Conservation (phyloP, 2,888 invertebrate genomes). For the Clepsis dumicolana region DNA sequence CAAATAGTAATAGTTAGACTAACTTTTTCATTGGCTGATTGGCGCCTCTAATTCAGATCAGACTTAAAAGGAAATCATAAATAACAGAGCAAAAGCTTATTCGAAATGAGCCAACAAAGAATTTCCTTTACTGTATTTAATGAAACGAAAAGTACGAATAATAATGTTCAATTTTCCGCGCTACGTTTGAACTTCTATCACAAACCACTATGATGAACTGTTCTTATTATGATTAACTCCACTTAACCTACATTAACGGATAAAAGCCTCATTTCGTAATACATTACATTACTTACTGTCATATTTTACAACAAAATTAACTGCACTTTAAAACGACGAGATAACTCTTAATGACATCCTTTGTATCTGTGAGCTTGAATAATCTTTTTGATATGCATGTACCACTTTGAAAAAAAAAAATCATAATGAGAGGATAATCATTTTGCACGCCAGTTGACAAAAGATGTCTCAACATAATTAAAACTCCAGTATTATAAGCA, state of each 20-base stretch:
- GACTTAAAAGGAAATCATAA: not conserved
- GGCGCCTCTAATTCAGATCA: not conserved
- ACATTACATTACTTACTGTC: conserved; percentile 34
- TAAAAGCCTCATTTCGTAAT: conserved; percentile 47
- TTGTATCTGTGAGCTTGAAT: not conserved
- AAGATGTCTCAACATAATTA: conserved; percentile 13
- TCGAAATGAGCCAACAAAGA: not conserved
- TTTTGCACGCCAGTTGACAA: not conserved
- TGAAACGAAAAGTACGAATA: not conserved
- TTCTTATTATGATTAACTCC: conserved; percentile 45
- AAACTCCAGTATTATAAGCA: conserved; percentile 21
- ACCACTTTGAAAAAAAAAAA: conserved; percentile 1
- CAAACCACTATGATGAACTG: conserved; percentile 35
- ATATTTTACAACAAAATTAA: conserved; percentile 17
- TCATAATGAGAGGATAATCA: not conserved
- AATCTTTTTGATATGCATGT: conserved; percentile 24
- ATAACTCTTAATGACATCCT: conserved; percentile 21
- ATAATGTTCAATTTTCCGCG: not conserved
- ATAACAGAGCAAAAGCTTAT: not conserved
- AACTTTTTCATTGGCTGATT: not conserved
- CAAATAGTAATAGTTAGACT: not conserved
- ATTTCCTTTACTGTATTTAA: not conserved
- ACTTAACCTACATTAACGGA: conserved; percentile 43
- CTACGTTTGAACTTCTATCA: conserved; percentile 26
- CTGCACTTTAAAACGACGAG: conserved; percentile 5